A percentile compares a stretch with the other conserved stretches of the same genome.
These are phyloP conservation scores for Tyrannus savana DNA, from an alignment of 2,113 vertebrate species.

Conservation along the genomic window DNA sequence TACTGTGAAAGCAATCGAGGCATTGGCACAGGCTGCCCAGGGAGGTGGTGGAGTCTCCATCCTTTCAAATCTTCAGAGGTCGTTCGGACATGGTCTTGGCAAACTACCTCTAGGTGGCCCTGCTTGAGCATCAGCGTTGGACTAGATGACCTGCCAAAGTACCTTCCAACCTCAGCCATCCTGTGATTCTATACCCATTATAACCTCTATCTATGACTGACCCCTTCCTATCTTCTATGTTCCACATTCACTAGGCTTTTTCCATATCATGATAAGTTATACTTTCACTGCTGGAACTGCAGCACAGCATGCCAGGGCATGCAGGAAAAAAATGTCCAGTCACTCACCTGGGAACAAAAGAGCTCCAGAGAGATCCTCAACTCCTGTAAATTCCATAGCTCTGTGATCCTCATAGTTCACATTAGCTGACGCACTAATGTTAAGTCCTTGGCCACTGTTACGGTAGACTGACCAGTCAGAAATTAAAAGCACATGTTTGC, in stretches of 20 bases:
- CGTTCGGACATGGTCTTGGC: background rate
- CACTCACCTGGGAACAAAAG: background rate
- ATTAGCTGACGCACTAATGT: fast-evolving
- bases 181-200: background rate
- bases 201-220: background rate
- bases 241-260: background rate
- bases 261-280: background rate
- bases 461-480: background rate
- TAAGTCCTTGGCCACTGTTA: background rate
- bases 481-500: background rate
- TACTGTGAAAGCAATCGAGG: background rate
- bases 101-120: background rate
- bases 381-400: background rate
- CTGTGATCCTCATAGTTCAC: background rate
- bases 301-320: background rate
- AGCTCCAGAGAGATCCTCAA: background rate
- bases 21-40: background rate
- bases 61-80: background rate
- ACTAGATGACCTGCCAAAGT: background rate
- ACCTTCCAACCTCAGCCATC: background rate
- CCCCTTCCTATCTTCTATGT: background rate
- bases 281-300: background rate
- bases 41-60: background rate
- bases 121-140: background rate
- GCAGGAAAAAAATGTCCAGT: background rate